Evolutionary conservation across 1,140 invertebrate species (phyloP).

Genomic region (Drosophila bipectinata): DNA sequence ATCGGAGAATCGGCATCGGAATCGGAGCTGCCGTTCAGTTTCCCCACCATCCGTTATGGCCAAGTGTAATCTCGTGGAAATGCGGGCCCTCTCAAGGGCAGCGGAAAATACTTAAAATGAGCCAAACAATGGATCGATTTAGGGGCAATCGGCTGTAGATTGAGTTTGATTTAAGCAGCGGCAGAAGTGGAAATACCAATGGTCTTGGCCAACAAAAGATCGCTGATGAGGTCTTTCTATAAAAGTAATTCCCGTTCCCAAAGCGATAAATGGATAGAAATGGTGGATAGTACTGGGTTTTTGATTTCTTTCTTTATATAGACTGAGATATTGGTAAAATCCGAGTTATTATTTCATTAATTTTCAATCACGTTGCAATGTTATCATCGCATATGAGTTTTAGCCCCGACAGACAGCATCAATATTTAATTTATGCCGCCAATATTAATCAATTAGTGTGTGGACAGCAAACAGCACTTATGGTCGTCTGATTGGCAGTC

Average conservation of each 20-base stretch:
- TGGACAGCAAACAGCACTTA: constrained; percentile 76
- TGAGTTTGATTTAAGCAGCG: constrained; percentile 6
- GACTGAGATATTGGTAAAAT: background rate
- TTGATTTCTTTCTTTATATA: background rate
- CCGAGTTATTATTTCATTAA: constrained; percentile 29
- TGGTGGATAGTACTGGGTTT: background rate
- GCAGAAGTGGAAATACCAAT: constrained; percentile 12
- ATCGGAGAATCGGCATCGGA: background rate
- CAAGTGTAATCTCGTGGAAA: constrained; percentile 22
- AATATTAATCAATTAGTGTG: constrained; percentile 77
- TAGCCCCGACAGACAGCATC: constrained; percentile 29
- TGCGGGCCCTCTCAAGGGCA: constrained; percentile 5
- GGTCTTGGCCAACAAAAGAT: constrained; percentile 21
- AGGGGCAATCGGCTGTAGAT: background rate
- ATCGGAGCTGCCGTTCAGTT: constrained; percentile 12
- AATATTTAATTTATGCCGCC: constrained; percentile 67
- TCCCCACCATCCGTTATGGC: constrained; percentile 11
- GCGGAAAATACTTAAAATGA: constrained; percentile 32
- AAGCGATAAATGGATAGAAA: background rate
- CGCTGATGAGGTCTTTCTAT: constrained; percentile 10
- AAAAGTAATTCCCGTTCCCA: background rate
- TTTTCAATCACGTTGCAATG: constrained; percentile 25
- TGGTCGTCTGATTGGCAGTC: constrained; percentile 63
- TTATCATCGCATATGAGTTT: constrained; percentile 3
- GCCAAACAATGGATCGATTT: constrained; percentile 29